Conservation (phyloP, 1,140 invertebrate genomes). For the Pinna nobilis region DNA sequence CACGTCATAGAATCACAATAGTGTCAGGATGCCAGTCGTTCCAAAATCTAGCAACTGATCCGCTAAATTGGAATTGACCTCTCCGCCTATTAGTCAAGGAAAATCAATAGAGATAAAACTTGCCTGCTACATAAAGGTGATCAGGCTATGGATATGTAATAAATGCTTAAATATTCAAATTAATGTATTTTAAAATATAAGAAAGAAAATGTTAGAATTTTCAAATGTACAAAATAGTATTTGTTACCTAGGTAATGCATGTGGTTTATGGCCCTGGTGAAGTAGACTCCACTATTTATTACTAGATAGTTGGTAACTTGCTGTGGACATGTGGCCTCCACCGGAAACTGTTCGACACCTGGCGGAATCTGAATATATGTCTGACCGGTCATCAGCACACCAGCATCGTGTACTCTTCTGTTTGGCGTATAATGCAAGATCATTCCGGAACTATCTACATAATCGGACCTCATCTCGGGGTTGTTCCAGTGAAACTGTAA, state of each 20-base stretch:
- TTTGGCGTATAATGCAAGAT: conserved; percentile 43
- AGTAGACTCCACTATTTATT: conserved; percentile 21
- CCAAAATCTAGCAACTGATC: no score
- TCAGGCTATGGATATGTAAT: no score
- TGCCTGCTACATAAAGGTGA: no score
- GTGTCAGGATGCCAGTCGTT: no score
- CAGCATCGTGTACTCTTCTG: conserved; percentile 42
- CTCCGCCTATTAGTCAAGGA: no score
- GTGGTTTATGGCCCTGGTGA: conserved; percentile 39
- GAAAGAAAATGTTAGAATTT: no score
- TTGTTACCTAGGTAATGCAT: conserved; percentile 50
- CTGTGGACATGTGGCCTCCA: conserved; percentile 1
- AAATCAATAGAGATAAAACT: no score
- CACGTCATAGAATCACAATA: no score
- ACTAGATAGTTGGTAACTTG: conserved; percentile 30
- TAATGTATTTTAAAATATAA: no score
- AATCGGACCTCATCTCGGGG: conserved; percentile 14
- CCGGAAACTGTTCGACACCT: neutral
- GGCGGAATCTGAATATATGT: conserved; percentile 42
- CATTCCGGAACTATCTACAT: conserved; percentile 47
- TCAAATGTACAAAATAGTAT: no score
- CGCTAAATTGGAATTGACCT: no score
- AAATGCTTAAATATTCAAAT: no score
- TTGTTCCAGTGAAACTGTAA: conserved; percentile 56
- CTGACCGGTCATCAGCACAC: conserved; percentile 41